Evolutionary conservation across 1,140 invertebrate species (phyloP), one percentile per base, ranked within the genome.

Genomic region (Arctopsyche grandis): DNA sequence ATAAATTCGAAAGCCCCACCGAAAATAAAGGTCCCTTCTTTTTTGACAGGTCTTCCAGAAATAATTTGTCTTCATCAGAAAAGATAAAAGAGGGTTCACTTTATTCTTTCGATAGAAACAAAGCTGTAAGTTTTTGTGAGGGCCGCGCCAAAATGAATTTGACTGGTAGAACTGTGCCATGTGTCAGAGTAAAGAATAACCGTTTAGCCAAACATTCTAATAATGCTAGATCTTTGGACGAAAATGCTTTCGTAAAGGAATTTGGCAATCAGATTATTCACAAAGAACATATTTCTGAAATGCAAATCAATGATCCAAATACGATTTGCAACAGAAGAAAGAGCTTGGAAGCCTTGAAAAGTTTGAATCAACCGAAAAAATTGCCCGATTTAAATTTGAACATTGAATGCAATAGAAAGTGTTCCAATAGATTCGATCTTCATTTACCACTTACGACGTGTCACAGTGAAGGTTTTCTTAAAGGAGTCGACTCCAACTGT

Each of bases 211-310:
- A 91, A 78, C 90, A 92, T 5, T 89, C 91, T 9, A 88, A 91
- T 21, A 91, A 94, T 56, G 92, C 93, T 0, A 87, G 93, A 1
- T 94, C 93, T 0, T 83, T 95, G 24, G 94, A 95, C 84, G 92
- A 92, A 84, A 91, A 92, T 78, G 91, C 91, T 4, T 93, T 93
- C 79, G 85, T 91, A 0, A 90, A 91, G 80, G 90, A 92, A 84
- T 92, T 91, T 81, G 90, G 90, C 0, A 80, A 78, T 9, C 84
- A 86, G 22, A 84, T 83, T 75, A 83, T 85, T 4, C 77, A 87
- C 71, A 86, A 85, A 43, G 88, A 90, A 63, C 85, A 84, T 66
- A 84, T 79, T 38, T 76, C 79, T 1, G 81, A 80, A 78, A 76
- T 70, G 38, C 83, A 77, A 86, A 85, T 83, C 80, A 83, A 71